Evolutionary conservation across 2,797 vertebrate genomes (phyloP).

Genomic region (Girardinus metallicus): DNA sequence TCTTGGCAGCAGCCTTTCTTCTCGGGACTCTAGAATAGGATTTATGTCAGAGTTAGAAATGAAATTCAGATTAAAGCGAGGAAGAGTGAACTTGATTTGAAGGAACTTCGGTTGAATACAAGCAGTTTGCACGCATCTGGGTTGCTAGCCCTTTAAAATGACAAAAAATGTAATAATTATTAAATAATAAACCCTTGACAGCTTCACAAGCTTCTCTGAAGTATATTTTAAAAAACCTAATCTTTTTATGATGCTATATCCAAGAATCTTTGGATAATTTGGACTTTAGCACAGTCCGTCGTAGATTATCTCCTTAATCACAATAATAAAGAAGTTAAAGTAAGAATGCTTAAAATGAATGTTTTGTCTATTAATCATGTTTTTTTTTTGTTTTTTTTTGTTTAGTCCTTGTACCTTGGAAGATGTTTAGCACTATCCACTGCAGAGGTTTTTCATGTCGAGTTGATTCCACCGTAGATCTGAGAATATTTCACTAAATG

Average conservation of each 20-base stretch:
- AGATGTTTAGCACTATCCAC: not conserved
- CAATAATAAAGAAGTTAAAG: not conserved
- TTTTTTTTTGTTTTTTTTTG: not conserved
- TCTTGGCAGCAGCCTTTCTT: conserved; percentile 48
- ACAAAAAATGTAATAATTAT: not conserved
- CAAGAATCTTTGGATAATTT: not conserved
- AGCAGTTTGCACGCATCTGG: not conserved
- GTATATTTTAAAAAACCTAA: not conserved
- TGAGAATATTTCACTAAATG: not conserved
- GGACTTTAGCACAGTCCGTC: not conserved
- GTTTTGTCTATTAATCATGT: not conserved
- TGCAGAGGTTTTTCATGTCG: not conserved
- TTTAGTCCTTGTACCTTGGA: not conserved
- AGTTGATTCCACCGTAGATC: not conserved
- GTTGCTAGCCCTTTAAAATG: too few relatives aligned
- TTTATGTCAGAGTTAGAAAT: conserved; percentile 50
- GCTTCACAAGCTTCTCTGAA: not conserved
- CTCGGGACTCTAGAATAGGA: conserved; percentile 26
- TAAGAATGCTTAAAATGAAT: not conserved
- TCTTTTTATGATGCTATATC: not conserved
- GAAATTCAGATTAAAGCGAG: conserved; percentile 33
- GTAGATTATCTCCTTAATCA: not conserved
- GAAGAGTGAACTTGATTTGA: conserved; percentile 10
- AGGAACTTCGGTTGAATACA: conserved; percentile 13
- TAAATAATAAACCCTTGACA: not conserved